Evolutionary conservation across 1,140 invertebrate species (phyloP), one percentile per base, ranked within the genome.

Genomic region (Linepithema humile): DNA sequence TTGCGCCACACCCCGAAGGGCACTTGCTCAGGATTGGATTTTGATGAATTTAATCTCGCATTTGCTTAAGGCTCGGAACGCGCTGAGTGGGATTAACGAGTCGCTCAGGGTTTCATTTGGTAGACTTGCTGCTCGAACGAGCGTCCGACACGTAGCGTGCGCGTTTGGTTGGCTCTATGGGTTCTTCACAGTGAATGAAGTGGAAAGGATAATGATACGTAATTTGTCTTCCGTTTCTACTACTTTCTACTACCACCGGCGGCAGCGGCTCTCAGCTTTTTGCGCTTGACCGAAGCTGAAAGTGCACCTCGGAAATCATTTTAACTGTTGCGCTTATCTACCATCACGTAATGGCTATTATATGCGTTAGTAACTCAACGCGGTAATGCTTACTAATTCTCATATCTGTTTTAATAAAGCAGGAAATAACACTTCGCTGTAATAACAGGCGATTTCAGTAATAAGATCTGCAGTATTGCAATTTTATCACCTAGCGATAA

Each of bases 1-100:
- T 87, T 84, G 88, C 80, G 59, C 69, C 65, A 69, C 74, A 59
- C 50, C 88, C 85, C 53, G 85, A 62, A 77, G 88, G 75, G 32
- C 82, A 88, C 90, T 91, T 89, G 85, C 83, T 70, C 88, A 87
- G 90, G 90, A 94, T 94, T 94, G 94, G 93, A 93, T 93, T 93
- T 92, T 93, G 93, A 94, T 94, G 93, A 94, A 94, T 94, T 94
- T 94, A 94, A 94, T 94, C 93, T 94, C 88, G 91, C 92, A 93
- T 93, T 92, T 91, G 92, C 93, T 93, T 85, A 91, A 82, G 91
- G 94, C 92, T 90, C 84, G 55, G 72, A 70, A 65, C 62, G 72
- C 88, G 77, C 84, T 82, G 48, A 83, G 80, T 74, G 73, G 88
- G 90, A 93, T 92, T 92, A 93, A 93, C 91, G 90, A 93, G 90